Percentiles rank a stretch among this genome's conserved stretches.
Evolutionary conservation across 2,797 vertebrate genomes (phyloP).

Genomic region (Lagorchestes hirsutus): DNA sequence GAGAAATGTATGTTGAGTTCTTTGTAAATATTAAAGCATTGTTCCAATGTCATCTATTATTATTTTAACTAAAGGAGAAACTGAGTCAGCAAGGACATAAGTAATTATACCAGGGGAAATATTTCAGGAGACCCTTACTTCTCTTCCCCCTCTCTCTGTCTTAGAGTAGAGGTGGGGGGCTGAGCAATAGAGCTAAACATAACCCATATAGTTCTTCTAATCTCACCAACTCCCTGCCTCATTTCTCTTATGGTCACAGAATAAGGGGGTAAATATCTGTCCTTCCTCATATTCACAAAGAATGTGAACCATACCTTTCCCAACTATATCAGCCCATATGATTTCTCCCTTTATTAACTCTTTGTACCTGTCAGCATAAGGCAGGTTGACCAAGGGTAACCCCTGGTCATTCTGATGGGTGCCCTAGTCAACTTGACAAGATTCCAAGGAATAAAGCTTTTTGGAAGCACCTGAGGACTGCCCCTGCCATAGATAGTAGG

Average conservation of each 20-base stretch:
- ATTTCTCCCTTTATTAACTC: not conserved
- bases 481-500: not conserved
- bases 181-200: not conserved
- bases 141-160: not conserved
- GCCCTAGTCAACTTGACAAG: not conserved
- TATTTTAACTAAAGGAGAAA: constrained; percentile 2
- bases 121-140: not conserved
- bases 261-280: not conserved
- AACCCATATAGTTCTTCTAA: not conserved
- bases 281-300: not conserved
- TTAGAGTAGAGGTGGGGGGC: not conserved
- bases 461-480: not conserved
- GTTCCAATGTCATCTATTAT: not conserved
- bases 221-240: not conserved
- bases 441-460: not conserved
- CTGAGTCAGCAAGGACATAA: not conserved
- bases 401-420: not conserved
- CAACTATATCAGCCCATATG: not conserved
- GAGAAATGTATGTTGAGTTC: not conserved
- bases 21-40: not conserved
- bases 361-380: not conserved
- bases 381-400: not conserved
- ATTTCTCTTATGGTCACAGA: not conserved
- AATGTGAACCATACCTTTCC: not conserved
- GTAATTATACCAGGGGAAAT: not conserved